These are phyloP conservation scores for Nomada ferruginata DNA, from an alignment of 2,888 invertebrate species.

Conservation along the genomic window DNA sequence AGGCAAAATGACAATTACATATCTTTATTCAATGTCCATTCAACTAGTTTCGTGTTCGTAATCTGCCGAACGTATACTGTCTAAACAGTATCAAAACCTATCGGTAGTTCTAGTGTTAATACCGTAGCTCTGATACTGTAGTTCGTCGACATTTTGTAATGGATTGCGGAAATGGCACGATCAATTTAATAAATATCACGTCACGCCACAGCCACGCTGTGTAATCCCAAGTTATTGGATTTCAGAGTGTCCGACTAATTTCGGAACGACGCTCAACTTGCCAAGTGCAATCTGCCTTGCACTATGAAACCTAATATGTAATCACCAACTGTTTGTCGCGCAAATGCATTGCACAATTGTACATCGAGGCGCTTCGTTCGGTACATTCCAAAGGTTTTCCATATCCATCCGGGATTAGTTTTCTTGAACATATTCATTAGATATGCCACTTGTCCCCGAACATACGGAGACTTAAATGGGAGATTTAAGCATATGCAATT, in stretches of 20 bases:
- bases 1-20: no score
- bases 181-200: constrained; percentile 44
- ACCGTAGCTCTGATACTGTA: not conserved
- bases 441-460: no score
- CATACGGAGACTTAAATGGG: no score
- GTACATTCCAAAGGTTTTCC: no score
- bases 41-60: no score
- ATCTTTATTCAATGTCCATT: no score
- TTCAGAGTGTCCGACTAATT: constrained; percentile 60
- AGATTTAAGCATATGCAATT: no score
- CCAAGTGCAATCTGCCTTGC: constrained; percentile 35
- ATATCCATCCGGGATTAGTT: no score
- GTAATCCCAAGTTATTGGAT: constrained; percentile 52
- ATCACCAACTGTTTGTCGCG: not conserved
- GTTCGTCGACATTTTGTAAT: not conserved
- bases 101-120: no score
- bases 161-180: constrained; percentile 19
- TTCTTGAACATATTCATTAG: no score
- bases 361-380: not conserved
- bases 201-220: constrained; percentile 19
- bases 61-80: no score
- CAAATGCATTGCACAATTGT: not conserved
- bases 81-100: no score
- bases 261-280: constrained; percentile 43
- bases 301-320: constrained; percentile 40